A percentile compares a stretch with the other conserved stretches of the same genome.
Conservation (phyloP, 2,113 vertebrate genomes). For the Ophthalmolycus amberensis region DNA sequence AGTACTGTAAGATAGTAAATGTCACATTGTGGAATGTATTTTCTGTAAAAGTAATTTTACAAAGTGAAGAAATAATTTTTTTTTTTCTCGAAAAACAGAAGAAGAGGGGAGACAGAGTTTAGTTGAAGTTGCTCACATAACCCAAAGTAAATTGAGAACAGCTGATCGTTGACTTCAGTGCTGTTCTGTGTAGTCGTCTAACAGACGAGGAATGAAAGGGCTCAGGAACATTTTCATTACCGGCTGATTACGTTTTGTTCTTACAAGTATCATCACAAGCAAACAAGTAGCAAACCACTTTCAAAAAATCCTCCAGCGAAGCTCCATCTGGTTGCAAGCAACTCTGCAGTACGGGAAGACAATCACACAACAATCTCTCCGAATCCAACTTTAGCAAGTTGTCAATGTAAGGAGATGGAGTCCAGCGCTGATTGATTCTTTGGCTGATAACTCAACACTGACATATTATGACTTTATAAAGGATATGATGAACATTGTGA, state of each 20-base stretch:
- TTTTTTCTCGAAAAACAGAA: not conserved
- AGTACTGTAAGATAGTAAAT: not conserved
- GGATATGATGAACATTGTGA: not conserved
- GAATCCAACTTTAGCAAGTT: not conserved
- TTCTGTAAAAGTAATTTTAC: not conserved
- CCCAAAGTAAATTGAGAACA: constrained; percentile 1
- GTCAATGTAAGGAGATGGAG: not conserved
- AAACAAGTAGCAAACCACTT: not conserved
- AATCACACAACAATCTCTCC: not conserved
- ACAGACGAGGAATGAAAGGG: not conserved
- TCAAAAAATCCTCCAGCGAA: not conserved
- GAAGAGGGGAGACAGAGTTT: not conserved
- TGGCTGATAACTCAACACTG: not conserved
- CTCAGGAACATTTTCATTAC: not conserved
- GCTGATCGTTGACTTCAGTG: not conserved
- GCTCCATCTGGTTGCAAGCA: not conserved
- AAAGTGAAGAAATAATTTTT: not conserved
- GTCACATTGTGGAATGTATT: not conserved
- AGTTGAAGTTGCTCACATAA: not conserved
- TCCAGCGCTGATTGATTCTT: not conserved
- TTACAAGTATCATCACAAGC: not conserved
- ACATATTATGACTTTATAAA: not conserved
- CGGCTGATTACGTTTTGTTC: not conserved
- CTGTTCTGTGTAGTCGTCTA: not conserved
- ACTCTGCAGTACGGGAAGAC: not conserved